These are phyloP conservation scores for Drosophila austrosaltans DNA, from an alignment of 2,888 invertebrate genomes.

Conservation along the genomic window DNA sequence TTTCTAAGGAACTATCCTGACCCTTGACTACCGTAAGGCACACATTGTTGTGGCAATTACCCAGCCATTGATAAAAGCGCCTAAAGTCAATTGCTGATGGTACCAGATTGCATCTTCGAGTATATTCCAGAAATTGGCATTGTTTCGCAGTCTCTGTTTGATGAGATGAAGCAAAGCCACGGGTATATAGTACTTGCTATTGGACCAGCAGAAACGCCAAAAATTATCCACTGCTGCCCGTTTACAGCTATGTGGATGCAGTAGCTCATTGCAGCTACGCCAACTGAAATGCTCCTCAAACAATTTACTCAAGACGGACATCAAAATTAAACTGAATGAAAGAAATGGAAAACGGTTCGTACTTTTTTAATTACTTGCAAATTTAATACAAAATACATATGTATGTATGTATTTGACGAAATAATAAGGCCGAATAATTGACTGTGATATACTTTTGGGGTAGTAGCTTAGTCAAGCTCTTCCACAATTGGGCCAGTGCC, in stretches of 20 bases:
- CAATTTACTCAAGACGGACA: constrained; percentile 72
- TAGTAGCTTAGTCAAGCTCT: constrained; percentile 86
- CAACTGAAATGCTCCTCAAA: constrained; percentile 49
- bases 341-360: not conserved
- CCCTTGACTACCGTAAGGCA: constrained; percentile 57
- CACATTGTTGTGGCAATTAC: constrained; percentile 54
- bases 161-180: constrained; percentile 62
- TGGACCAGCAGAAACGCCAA: constrained; percentile 47
- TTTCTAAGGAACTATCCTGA: not conserved
- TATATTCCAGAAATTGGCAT: constrained; percentile 36
- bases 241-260: constrained; percentile 67
- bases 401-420: no score
- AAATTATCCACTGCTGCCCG: constrained; percentile 45
- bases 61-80: constrained; percentile 51
- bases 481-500: constrained; percentile 87
- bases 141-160: constrained; percentile 38
- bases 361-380: constrained; percentile 15
- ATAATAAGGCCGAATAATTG: constrained; percentile 22
- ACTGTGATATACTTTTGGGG: not conserved
- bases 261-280: constrained; percentile 59
- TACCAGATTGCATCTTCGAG: constrained; percentile 54
- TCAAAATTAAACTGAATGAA: constrained; percentile 33
- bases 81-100: constrained; percentile 52
- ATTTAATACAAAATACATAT: constrained; percentile 40
- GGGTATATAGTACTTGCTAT: constrained; percentile 69